Conservation (phyloP, 2,797 vertebrate genomes). For the Sebastolobus alascanus region DNA sequence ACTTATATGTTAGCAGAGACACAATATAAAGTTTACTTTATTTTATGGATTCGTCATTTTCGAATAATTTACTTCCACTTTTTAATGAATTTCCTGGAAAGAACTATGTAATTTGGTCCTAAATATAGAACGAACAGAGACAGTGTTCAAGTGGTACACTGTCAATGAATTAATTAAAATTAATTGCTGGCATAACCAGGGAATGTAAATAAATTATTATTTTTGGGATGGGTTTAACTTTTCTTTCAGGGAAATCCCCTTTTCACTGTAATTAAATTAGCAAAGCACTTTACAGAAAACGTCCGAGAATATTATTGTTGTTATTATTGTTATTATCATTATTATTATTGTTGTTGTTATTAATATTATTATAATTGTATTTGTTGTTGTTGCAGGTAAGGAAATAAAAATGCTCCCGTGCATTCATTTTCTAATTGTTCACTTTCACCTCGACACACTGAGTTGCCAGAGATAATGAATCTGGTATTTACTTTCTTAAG, state of each 20-base stretch:
- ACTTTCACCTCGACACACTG: neutral
- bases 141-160: neutral
- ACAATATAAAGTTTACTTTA: neutral
- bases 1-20: neutral
- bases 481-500: neutral
- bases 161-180: neutral
- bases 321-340: too few relatives aligned
- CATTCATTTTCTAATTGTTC: neutral
- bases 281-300: neutral
- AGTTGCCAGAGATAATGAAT: neutral
- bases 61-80: neutral
- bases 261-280: neutral
- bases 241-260: neutral
- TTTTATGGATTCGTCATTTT: neutral
- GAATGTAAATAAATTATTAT: neutral
- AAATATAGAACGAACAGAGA: neutral
- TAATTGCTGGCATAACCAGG: neutral
- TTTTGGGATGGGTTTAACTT: neutral
- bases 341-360: too few relatives aligned
- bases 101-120: neutral
- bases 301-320: rapidly evolving
- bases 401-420: neutral
- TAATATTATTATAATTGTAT: too few relatives aligned
- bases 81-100: neutral
- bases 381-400: neutral